phyloP scores from a whole-genome alignment of 2,888 invertebrate species.

The Drosophila stalkeri region DNA sequence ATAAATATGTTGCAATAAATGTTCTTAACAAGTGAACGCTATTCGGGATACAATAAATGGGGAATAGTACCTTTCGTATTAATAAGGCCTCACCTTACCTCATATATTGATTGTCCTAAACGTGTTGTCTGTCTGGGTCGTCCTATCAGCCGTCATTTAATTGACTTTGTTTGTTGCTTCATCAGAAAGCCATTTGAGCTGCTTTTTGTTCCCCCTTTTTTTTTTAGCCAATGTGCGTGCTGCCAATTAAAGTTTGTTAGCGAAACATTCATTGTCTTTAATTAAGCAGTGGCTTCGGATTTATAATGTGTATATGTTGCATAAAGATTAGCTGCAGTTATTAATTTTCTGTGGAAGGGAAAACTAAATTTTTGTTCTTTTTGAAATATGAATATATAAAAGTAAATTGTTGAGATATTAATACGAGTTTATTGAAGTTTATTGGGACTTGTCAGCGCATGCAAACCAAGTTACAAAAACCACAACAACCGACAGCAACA shows the following conservation, averaged over 20 bases:
- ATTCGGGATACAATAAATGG: conserved; percentile 34
- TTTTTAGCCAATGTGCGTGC: conserved; percentile 56
- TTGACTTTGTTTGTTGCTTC: conserved; percentile 50
- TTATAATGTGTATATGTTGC: neutral
- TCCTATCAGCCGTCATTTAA: conserved; percentile 60
- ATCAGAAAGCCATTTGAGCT: conserved; percentile 48
- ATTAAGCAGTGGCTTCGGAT: conserved; percentile 17
- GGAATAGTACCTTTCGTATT: conserved; percentile 17
- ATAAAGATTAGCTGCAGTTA: conserved; percentile 3
- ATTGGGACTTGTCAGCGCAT: conserved; percentile 78
- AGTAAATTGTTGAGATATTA: conserved; percentile 65
- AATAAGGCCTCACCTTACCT: neutral
- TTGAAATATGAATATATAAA: conserved; percentile 22
- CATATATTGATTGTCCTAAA: conserved; percentile 2
- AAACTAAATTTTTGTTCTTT: neutral
- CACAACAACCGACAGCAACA: conserved; percentile 45
- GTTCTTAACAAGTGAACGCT: conserved; percentile 53
- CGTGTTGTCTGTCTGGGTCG: conserved; percentile 28
- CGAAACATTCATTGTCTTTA: conserved; percentile 37
- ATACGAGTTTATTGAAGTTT: conserved; percentile 77
- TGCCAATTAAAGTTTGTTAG: conserved; percentile 35
- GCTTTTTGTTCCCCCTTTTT: neutral
- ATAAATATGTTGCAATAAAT: conserved; percentile 72
- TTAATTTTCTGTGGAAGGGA: neutral
- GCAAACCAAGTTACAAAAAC: conserved; percentile 58